These are phyloP conservation scores for Glyphotaelius pellucidus DNA, from an alignment of 2,888 invertebrate genomes.

Conservation along the genomic window DNA sequence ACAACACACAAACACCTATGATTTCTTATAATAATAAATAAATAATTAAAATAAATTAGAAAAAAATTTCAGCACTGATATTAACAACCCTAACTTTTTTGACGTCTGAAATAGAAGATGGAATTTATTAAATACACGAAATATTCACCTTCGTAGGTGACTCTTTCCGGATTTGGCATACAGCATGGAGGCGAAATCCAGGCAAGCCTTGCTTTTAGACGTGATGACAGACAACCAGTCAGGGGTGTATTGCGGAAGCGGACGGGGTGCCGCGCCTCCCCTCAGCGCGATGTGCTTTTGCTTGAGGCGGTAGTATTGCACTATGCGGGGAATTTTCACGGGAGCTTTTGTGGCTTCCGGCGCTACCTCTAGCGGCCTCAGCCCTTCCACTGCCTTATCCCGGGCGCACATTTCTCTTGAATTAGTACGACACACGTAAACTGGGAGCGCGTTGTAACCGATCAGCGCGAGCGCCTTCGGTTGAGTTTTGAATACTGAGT, in stretches of 20 bases:
- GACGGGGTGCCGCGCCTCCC: slow-evolving; percentile 68
- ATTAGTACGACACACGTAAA: slow-evolving; percentile 12
- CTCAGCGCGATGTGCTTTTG: slow-evolving; percentile 74
- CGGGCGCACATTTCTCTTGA: slow-evolving; percentile 61
- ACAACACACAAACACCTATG: no score
- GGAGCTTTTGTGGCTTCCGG: not conserved
- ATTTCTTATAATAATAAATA: no score
- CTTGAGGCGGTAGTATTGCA: slow-evolving; percentile 72
- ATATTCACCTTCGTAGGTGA: slow-evolving; percentile 41
- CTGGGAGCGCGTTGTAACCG: not conserved
- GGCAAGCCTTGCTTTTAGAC: slow-evolving; percentile 73
- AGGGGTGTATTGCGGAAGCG: slow-evolving; percentile 73
- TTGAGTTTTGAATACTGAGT: slow-evolving; percentile 29
- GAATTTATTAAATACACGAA: not conserved
- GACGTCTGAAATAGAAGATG: not conserved
- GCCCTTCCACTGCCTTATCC: slow-evolving; percentile 56
- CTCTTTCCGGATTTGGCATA: slow-evolving; percentile 29
- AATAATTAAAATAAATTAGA: no score
- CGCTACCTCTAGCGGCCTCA: slow-evolving; percentile 24
- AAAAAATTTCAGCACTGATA: not conserved
- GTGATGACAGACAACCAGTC: slow-evolving; percentile 76
- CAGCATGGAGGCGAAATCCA: slow-evolving; percentile 68
- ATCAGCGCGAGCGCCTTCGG: slow-evolving; percentile 40
- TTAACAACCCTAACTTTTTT: not conserved
- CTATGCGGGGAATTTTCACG: slow-evolving; percentile 46